A percentile compares a stretch with the other conserved stretches of the same genome.
phyloP scores from a whole-genome alignment of 2,888 invertebrate species.

The Ormia ochracea region DNA sequence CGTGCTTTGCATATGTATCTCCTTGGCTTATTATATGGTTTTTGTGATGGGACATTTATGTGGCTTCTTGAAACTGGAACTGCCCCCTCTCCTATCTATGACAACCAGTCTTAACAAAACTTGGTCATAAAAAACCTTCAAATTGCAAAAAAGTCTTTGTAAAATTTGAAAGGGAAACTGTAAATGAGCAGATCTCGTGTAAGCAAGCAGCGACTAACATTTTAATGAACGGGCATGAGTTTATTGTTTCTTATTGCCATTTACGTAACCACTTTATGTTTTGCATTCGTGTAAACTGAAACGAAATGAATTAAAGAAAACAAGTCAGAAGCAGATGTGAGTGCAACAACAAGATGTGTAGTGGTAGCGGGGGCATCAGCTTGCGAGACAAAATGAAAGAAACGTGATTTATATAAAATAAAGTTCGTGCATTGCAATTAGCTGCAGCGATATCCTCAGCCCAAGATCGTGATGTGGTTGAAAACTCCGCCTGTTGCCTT shows the following conservation, averaged over 20 bases:
- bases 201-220: background rate
- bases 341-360: background rate
- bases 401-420: constrained; percentile 20
- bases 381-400: background rate
- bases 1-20: too few species aligned
- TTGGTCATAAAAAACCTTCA: background rate
- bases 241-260: background rate
- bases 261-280: constrained; percentile 24
- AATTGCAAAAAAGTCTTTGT: background rate
- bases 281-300: constrained; percentile 10
- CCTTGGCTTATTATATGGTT: too few species aligned
- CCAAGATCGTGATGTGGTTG: background rate
- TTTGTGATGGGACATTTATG: background rate
- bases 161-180: constrained; percentile 15
- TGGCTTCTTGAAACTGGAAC: background rate
- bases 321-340: background rate
- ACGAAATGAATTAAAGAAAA: background rate
- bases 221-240: background rate
- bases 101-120: background rate
- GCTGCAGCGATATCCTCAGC: background rate
- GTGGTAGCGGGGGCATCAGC: background rate
- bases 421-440: constrained; percentile 14
- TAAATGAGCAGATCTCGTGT: background rate
- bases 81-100: background rate
- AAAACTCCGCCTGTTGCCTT: background rate